These are phyloP conservation scores for Agrenia bidenticulata DNA, from an alignment of 2,888 invertebrate species.

Conservation along the genomic window DNA sequence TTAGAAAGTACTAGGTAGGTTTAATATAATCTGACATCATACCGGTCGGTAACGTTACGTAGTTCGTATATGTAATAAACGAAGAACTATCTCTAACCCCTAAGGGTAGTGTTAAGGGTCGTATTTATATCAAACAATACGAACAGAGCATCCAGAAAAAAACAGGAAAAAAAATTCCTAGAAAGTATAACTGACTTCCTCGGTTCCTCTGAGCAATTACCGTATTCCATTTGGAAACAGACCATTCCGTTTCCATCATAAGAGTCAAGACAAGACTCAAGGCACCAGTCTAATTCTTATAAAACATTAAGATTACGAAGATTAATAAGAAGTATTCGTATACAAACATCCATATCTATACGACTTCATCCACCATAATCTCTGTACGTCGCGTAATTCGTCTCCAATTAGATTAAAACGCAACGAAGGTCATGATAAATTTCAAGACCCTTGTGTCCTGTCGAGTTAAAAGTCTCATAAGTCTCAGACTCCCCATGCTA, in stretches of 20 bases:
- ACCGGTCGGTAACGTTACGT: too few relatives aligned
- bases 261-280: background rate
- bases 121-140: background rate
- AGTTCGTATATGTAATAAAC: too few relatives aligned
- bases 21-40: background rate
- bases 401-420: background rate
- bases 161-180: background rate
- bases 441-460: background rate
- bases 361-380: background rate
- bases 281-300: background rate
- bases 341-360: background rate
- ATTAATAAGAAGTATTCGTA: background rate
- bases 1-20: background rate
- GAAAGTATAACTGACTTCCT: too few relatives aligned
- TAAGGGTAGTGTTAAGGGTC: background rate
- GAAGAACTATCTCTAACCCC: too few relatives aligned
- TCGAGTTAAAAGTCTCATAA: background rate
- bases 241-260: slow-evolving; percentile 7
- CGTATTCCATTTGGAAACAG: slow-evolving; percentile 12
- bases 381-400: background rate
- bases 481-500: background rate
- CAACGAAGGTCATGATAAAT: background rate
- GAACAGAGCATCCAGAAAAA: slow-evolving; percentile 3
- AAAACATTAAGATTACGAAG: background rate
- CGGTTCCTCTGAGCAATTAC: background rate